Base-by-base conservation (phyloP, 2,113 vertebrate species). In the Zeus faber region DNA sequence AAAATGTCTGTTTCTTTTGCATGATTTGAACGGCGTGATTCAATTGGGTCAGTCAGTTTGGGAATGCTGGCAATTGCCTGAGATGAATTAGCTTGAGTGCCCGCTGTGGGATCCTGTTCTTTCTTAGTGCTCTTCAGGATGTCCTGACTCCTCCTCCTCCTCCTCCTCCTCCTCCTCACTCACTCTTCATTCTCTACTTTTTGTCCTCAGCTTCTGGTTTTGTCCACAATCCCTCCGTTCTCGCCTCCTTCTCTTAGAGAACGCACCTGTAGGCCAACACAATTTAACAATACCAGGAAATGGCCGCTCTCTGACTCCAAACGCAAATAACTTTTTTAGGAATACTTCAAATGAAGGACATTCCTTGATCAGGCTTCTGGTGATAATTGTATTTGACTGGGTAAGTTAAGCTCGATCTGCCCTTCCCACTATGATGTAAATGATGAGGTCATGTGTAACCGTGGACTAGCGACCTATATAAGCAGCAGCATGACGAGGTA, bases 241-340 rank as follows among this genome's bases (percentile, higher is more conserved):
- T 58, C 25, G 25, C n/a, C 0, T 24, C 45, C 54, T 49, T 48
- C 43, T 4, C 17, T 37, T 22, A 54, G 8, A 48, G 39, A 21
- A 9, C 2, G 20, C 80, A 90, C 84, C 87, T 89, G 83, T 62
- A 68, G 43, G 8, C 46, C 60, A 57, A 54, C 69, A 26, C 55
- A 44, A 5, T 31, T 3, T 0, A 64, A 90, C 89, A 90, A 88
- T 88, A 35, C 41, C 61, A 84, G 89, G 89, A 90, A 88, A 63
- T 71, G 54, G 45, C 64, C 61, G 18, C 0, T 3, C 35, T 47
- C 14, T 48, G 27, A 44, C 49, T 64, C 21, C 25, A 51, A 13
- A 54, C 41, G 74, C 40, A 60, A 35, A 70, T 6, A 37, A 14
- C 16, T 41, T 31, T 2, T 25, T 52, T 11, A 8, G 2, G n/a